A percentile compares a stretch with the other conserved stretches of the same genome.
Evolutionary conservation across 2,888 invertebrate species (phyloP).

Genomic region (Schizaphis graminum): DNA sequence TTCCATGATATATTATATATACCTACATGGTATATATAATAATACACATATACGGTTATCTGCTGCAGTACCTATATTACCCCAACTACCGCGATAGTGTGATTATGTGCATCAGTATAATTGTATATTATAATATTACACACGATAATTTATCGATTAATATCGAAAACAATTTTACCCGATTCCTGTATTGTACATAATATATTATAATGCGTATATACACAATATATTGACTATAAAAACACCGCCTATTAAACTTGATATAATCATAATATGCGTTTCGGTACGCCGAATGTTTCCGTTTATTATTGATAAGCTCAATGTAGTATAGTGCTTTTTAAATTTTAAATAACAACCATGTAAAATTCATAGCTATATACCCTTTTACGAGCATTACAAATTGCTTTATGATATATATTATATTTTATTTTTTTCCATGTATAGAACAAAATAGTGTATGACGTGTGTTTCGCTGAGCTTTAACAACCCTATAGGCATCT

Average conservation of each 20-base stretch:
- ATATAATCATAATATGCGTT: background rate
- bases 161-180: background rate
- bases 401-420: background rate
- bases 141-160: background rate
- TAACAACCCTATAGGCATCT: background rate
- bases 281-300: background rate
- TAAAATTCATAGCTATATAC: slow-evolving; percentile 7
- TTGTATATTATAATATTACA: background rate
- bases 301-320: slow-evolving; percentile 28
- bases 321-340: background rate
- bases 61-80: background rate
- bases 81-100: background rate
- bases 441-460: background rate
- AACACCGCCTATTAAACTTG: background rate
- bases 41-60: background rate
- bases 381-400: slow-evolving; percentile 22
- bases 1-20: background rate
- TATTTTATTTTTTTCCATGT: slow-evolving; percentile 1
- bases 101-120: background rate
- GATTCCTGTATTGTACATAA: background rate
- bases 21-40: background rate
- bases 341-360: slow-evolving; percentile 25
- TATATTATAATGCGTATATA: background rate
- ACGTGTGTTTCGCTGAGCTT: background rate
- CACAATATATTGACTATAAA: background rate